A percentile compares a stretch with the other conserved stretches of the same genome.
Conservation (phyloP, 1,140 invertebrate species). For the Procambarus clarkii region DNA sequence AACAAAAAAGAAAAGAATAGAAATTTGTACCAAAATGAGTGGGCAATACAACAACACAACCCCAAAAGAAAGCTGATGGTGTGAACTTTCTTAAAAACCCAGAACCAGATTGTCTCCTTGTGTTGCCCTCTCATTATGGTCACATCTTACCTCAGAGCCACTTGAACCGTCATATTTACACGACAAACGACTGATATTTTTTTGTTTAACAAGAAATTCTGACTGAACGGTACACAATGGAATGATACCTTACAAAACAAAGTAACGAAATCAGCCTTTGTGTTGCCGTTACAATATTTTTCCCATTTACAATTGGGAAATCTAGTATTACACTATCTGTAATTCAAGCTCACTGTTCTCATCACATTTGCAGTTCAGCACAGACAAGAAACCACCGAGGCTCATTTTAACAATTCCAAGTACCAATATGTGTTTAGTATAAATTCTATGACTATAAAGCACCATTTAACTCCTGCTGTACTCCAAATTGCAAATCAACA, state of each 20-base stretch:
- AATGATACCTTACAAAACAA: slow-evolving; percentile 29
- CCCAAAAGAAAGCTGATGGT: slow-evolving; percentile 41
- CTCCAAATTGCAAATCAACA: slow-evolving; percentile 50
- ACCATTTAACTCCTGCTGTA: slow-evolving; percentile 63
- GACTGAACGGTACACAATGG: slow-evolving; percentile 15
- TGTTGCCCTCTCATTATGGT: neutral
- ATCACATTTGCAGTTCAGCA: slow-evolving; percentile 39
- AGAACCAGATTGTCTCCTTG: slow-evolving; percentile 51
- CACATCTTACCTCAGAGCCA: slow-evolving; percentile 49
- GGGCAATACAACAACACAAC: slow-evolving; percentile 12
- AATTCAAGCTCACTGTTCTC: slow-evolving; percentile 22
- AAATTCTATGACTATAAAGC: slow-evolving; percentile 69
- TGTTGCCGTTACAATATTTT: slow-evolving; percentile 5
- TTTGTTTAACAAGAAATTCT: neutral
- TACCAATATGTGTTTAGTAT: slow-evolving; percentile 60
- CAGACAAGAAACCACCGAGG: slow-evolving; percentile 45
- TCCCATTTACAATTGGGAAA: slow-evolving; percentile 5
- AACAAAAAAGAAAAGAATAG: neutral
- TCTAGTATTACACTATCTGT: slow-evolving; percentile 18
- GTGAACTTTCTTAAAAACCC: slow-evolving; percentile 39
- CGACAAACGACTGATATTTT: neutral
- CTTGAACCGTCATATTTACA: slow-evolving; percentile 15
- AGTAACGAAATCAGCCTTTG: slow-evolving; percentile 33
- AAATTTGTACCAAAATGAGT: neutral
- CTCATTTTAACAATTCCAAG: slow-evolving; percentile 50